These are phyloP conservation scores for Papio anubis DNA, from an alignment of 2,113 vertebrate genomes.

Conservation along the genomic window DNA sequence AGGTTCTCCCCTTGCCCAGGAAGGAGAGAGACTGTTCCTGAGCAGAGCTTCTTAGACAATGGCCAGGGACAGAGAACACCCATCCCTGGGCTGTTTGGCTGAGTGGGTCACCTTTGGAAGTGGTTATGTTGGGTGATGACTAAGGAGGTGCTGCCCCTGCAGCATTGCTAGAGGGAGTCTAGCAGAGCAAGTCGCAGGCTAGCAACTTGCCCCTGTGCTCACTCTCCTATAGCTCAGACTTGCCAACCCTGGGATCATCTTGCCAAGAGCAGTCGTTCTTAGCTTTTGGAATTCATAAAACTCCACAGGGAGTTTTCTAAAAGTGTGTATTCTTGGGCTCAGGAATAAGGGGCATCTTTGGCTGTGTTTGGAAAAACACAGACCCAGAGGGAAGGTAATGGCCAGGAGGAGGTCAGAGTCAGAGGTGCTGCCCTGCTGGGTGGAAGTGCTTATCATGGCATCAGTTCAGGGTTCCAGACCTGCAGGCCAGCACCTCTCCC, in stretches of 20 bases:
- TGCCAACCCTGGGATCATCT: background rate
- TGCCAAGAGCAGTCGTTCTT: background rate
- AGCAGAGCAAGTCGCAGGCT: accelerated
- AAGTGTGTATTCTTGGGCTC: background rate
- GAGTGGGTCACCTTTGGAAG: background rate
- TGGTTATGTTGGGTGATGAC: background rate
- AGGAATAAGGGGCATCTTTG: accelerated
- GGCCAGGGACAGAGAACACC: background rate
- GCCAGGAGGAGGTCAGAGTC: background rate
- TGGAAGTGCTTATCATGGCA: accelerated
- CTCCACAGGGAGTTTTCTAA: background rate
- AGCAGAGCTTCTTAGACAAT: background rate
- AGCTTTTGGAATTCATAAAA: background rate
- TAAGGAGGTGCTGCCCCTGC: background rate
- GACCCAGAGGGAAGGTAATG: background rate
- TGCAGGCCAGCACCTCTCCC: background rate
- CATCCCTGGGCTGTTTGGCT: background rate
- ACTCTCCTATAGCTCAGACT: background rate
- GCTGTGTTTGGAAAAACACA: background rate
- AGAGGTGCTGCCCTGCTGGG: background rate
- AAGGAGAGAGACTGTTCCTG: background rate
- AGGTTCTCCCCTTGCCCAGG: background rate
- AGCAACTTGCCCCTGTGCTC: background rate
- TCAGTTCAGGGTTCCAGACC: background rate
- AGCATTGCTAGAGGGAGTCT: background rate